phyloP scores from a whole-genome alignment of 2,888 invertebrate genomes.

The Brachyopa scutellaris region DNA sequence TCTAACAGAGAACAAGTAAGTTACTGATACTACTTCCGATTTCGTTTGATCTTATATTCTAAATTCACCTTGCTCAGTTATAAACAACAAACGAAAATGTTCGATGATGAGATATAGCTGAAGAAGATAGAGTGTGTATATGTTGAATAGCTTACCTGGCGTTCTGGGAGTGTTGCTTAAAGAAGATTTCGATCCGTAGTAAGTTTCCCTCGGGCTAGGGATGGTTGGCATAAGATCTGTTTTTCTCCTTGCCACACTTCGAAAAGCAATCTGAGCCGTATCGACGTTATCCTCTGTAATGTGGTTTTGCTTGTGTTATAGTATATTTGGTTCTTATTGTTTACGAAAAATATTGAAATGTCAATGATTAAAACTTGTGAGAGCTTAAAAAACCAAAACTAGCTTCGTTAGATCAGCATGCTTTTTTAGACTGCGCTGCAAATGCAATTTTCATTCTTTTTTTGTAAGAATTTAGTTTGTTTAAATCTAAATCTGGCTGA shows the following conservation, averaged over 20 bases:
- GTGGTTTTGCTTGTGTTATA: conserved; percentile 66
- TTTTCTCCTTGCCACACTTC: conserved; percentile 91
- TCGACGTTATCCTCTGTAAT: conserved; percentile 81
- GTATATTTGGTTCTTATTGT: conserved; percentile 56
- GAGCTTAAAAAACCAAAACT: conserved; percentile 58
- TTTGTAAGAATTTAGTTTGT: not conserved
- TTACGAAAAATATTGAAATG: conserved; percentile 33
- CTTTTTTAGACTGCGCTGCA: conserved; percentile 42
- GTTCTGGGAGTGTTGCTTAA: conserved; percentile 82
- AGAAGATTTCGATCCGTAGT: conserved; percentile 83
- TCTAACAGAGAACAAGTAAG: conserved; percentile 41
- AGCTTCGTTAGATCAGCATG: conserved; percentile 61
- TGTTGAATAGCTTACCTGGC: conserved; percentile 80
- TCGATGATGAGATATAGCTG: conserved; percentile 51
- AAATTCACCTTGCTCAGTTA: conserved; percentile 37
- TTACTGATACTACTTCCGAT: conserved; percentile 49
- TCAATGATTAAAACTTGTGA: conserved; percentile 55
- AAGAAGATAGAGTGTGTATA: conserved; percentile 31
- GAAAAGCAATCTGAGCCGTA: conserved; percentile 85
- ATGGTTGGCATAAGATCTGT: conserved; percentile 96
- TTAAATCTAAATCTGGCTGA: conserved; percentile 11
- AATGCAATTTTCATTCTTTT: conserved; percentile 20
- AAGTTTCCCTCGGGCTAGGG: conserved; percentile 87
- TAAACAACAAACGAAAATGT: conserved; percentile 44
- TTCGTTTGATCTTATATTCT: conserved; percentile 31